Percentiles rank a stretch among this genome's conserved stretches.
Conservation (phyloP, 1,140 invertebrate genomes). For the Pygmarrhopalites habei region DNA sequence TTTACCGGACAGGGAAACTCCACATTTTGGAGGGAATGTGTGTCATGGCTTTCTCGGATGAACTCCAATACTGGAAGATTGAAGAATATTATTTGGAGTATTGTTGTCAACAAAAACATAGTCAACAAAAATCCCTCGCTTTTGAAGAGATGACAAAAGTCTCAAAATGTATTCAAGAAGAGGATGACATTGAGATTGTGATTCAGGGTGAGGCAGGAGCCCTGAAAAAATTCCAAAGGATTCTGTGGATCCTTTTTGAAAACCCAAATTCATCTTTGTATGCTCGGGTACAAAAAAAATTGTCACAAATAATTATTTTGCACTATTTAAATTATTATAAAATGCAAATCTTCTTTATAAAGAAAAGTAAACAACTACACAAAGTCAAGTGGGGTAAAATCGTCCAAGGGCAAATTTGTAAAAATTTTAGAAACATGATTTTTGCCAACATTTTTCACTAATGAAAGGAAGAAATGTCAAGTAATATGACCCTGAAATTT, state of each 20-base stretch:
- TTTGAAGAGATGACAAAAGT: slow-evolving; percentile 98
- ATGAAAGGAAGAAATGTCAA: too few relatives aligned
- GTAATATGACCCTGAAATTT: too few relatives aligned
- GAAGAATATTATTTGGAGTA: slow-evolving; percentile 96
- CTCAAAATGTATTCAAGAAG: slow-evolving; percentile 82
- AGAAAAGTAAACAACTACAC: too few relatives aligned
- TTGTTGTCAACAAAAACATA: slow-evolving; percentile 97
- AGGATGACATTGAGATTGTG: slow-evolving; percentile 94
- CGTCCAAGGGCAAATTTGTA: too few relatives aligned
- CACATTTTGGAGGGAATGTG: slow-evolving; percentile 99
- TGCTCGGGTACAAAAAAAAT: slow-evolving; percentile 93
- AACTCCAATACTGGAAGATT: slow-evolving; percentile 96
- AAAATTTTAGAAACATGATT: too few relatives aligned
- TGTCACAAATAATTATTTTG: too few relatives aligned
- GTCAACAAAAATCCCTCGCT: slow-evolving; percentile 95
- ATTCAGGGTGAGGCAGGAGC: slow-evolving; percentile 86
- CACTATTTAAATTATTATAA: too few relatives aligned
- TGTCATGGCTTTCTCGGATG: slow-evolving; percentile 94
- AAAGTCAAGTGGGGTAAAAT: too few relatives aligned
- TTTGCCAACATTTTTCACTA: too few relatives aligned
- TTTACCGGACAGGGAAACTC: slow-evolving; percentile 93
- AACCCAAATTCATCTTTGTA: slow-evolving; percentile 94
- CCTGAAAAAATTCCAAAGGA: slow-evolving; percentile 90
- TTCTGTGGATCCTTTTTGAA: slow-evolving; percentile 96
- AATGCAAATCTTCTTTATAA: too few relatives aligned